Conservation (phyloP, 2,113 vertebrate species). For the Dromas ardeola region DNA sequence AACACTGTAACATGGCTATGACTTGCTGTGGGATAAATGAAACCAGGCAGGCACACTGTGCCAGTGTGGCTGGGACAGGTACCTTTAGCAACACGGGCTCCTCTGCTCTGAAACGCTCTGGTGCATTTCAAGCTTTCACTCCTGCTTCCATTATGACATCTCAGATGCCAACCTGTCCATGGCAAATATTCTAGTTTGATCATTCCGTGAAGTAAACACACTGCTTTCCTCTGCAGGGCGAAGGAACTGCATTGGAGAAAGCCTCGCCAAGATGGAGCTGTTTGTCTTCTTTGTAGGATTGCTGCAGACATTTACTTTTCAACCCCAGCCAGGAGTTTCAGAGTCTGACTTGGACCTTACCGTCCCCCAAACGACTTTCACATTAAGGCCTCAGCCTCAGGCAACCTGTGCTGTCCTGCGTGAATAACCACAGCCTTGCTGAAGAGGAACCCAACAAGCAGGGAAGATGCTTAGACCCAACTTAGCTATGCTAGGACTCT, state of each 20-base stretch:
- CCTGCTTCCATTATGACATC: neutral
- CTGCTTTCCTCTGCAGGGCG: slow-evolving; percentile 58
- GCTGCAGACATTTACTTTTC: slow-evolving; percentile 72
- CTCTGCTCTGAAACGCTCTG: neutral
- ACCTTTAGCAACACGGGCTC: neutral
- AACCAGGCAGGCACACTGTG: neutral
- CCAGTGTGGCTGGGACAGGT: neutral
- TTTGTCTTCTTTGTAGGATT: slow-evolving; percentile 75
- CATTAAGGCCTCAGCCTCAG: slow-evolving; percentile 71
- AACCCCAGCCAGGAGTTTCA: slow-evolving; percentile 56
- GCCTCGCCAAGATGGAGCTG: slow-evolving; percentile 75
- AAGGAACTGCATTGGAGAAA: slow-evolving; percentile 74
- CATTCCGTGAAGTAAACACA: neutral
- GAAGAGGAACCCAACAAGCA: neutral
- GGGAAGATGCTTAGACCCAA: neutral
- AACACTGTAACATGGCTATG: neutral
- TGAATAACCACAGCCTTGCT: neutral
- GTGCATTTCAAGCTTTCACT: neutral
- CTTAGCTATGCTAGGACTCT: neutral
- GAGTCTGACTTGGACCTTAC: slow-evolving; percentile 60
- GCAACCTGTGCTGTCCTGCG: slow-evolving; percentile 48
- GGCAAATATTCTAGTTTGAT: neutral
- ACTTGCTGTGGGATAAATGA: neutral
- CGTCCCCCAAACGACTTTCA: slow-evolving; percentile 67
- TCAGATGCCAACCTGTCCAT: rapidly evolving